A percentile compares a stretch with the other conserved stretches of the same genome.
These are phyloP conservation scores for Drosophila anomalata DNA, from an alignment of 2,888 invertebrate species.

Conservation along the genomic window DNA sequence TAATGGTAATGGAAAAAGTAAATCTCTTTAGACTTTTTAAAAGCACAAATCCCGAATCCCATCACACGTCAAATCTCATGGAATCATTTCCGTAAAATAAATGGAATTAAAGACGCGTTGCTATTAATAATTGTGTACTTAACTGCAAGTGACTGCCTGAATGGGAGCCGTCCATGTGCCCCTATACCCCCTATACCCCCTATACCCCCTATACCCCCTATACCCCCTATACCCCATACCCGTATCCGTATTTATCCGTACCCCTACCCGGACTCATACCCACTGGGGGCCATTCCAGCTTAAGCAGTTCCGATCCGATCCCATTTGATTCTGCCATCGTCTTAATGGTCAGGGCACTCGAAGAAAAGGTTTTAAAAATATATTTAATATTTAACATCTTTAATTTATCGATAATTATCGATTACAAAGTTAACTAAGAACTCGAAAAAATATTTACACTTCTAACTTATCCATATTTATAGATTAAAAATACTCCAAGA, in stretches of 20 bases:
- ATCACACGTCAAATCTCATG: conserved; percentile 4
- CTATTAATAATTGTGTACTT: conserved; percentile 44
- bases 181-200: too few species aligned
- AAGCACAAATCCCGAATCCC: not conserved
- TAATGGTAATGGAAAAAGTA: too few species aligned
- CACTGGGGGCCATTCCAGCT: conserved; percentile 67
- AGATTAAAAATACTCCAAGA: not conserved
- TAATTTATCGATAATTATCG: not conserved
- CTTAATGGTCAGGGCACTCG: conserved; percentile 24
- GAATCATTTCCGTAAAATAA: conserved; percentile 22
- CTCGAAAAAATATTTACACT: too few species aligned
- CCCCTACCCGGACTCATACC: not conserved
- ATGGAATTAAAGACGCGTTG: conserved; percentile 25
- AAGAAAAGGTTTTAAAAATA: not conserved
- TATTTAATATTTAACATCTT: too few species aligned
- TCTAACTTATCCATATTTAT: not conserved
- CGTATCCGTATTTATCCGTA: not conserved
- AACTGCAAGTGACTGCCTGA: conserved; percentile 34
- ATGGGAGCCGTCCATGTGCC: not conserved
- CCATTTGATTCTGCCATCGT: conserved; percentile 64
- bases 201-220: not conserved
- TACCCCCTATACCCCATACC: not conserved
- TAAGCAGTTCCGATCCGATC: conserved; percentile 59
- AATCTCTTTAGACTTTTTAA: too few species aligned
- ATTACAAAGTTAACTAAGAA: not conserved